These are phyloP conservation scores for Ecliptopera silaceata DNA, from an alignment of 2,888 invertebrate species.

Conservation along the genomic window DNA sequence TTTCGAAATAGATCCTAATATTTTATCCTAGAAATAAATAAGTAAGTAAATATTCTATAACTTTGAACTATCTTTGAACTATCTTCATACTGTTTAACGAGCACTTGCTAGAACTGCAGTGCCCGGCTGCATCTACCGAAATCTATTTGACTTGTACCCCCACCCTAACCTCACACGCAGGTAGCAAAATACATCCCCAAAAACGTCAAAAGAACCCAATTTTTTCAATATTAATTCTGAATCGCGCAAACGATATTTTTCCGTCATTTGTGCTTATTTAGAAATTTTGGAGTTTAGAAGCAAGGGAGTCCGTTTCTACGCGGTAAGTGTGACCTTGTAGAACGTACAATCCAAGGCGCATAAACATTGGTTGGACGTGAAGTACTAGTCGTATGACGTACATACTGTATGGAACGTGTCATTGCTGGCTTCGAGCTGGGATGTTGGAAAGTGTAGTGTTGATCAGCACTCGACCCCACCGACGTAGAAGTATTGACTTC, in stretches of 20 bases:
- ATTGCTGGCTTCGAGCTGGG: slow-evolving; percentile 55
- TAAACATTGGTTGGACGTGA: slow-evolving; percentile 60
- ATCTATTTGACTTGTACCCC: slow-evolving; percentile 7
- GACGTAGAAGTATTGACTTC: slow-evolving; percentile 76
- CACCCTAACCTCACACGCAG: slow-evolving; percentile 3
- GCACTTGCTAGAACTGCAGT: no score
- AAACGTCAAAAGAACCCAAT: slow-evolving; percentile 17
- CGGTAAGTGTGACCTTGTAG: slow-evolving; percentile 56
- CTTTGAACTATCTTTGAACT: no score
- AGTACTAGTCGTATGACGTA: slow-evolving; percentile 60
- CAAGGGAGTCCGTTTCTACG: slow-evolving; percentile 74
- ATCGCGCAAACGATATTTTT: slow-evolving; percentile 61
- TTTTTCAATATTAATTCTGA: slow-evolving; percentile 60
- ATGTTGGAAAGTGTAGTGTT: slow-evolving; percentile 72
- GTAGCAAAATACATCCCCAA: slow-evolving; percentile 18
- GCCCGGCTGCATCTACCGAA: not conserved
- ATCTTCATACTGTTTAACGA: no score
- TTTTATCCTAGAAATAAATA: no score
- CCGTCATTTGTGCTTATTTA: slow-evolving; percentile 39
- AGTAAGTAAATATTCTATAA: no score
- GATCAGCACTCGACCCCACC: slow-evolving; percentile 68
- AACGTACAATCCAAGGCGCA: slow-evolving; percentile 36
- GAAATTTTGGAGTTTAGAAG: slow-evolving; percentile 14
- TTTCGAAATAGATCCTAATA: no score
- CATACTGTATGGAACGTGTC: slow-evolving; percentile 55